Evolutionary conservation across 2,888 invertebrate species (phyloP).

Genomic region (Leptinotarsa haldemani): DNA sequence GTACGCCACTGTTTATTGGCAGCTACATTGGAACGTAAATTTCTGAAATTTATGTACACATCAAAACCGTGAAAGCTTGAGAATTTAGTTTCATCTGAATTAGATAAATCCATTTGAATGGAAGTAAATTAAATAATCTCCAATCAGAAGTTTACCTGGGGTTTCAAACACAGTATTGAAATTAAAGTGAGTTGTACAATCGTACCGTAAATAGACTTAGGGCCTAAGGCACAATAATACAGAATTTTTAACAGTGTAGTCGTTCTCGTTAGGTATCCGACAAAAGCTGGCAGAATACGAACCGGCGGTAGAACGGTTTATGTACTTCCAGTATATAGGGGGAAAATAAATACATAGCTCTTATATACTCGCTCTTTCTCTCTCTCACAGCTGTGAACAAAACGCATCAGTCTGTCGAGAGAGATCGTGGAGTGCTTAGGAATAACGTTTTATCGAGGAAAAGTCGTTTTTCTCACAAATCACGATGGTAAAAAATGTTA

Average conservation of each 20-base stretch:
- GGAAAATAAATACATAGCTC: constrained; percentile 63
- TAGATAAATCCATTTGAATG: neutral
- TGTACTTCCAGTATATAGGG: constrained; percentile 63
- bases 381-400: constrained; percentile 66
- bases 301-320: constrained; percentile 62
- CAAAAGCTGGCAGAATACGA: constrained; percentile 60
- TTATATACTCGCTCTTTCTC: constrained; percentile 59
- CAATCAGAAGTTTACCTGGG: neutral
- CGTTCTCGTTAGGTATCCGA: constrained; percentile 53
- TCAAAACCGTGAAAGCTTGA: neutral
- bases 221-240: constrained; percentile 37
- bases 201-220: constrained; percentile 25
- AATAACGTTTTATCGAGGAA: constrained; percentile 50
- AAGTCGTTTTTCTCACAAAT: constrained; percentile 49
- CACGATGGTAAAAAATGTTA: constrained; percentile 46
- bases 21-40: neutral
- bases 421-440: constrained; percentile 61
- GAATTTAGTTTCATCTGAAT: neutral
- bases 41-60: neutral
- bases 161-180: neutral
- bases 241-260: constrained; percentile 58
- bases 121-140: neutral
- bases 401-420: constrained; percentile 67
- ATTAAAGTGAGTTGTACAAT: constrained; percentile 12
- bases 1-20: neutral